A percentile compares a stretch with the other conserved stretches of the same genome.
phyloP scores from a whole-genome alignment of 2,113 vertebrate species.

The Podilymbus podiceps region DNA sequence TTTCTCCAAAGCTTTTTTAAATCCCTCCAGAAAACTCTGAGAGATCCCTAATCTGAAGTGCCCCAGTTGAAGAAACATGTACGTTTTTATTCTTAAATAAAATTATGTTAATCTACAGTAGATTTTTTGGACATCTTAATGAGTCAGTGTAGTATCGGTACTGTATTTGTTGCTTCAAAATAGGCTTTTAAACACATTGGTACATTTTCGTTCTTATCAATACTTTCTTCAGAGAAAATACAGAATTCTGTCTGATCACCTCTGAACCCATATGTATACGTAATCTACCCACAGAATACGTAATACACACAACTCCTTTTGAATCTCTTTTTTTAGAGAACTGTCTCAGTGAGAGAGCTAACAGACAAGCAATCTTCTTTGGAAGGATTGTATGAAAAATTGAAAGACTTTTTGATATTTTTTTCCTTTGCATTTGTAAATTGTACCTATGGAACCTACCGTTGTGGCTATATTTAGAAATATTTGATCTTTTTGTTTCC shows the following conservation, averaged over 20 bases:
- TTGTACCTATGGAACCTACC: background rate
- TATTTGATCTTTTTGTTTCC: background rate
- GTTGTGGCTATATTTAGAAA: background rate
- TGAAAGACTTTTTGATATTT: background rate
- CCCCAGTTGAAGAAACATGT: constrained; percentile 13
- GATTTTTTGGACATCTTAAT: background rate
- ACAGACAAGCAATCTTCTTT: background rate
- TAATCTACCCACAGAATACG: background rate
- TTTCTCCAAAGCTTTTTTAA: constrained; percentile 64
- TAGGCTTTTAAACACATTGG: background rate
- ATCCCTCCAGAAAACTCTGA: constrained; percentile 50
- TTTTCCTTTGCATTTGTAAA: background rate
- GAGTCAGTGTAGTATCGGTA: background rate
- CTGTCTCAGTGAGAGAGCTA: background rate
- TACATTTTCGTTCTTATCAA: background rate
- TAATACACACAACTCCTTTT: background rate
- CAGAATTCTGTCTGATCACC: background rate
- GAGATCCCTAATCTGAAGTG: constrained; percentile 58
- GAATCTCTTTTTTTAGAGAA: background rate
- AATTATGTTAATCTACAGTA: background rate
- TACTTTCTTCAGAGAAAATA: background rate
- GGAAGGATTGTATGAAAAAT: background rate
- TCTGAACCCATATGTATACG: background rate
- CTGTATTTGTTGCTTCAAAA: background rate
- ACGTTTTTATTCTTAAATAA: background rate